Percentiles rank a stretch among this genome's conserved stretches.
Evolutionary conservation across 2,888 invertebrate species (phyloP).

Genomic region (Hirtodrosophila trivittata): DNA sequence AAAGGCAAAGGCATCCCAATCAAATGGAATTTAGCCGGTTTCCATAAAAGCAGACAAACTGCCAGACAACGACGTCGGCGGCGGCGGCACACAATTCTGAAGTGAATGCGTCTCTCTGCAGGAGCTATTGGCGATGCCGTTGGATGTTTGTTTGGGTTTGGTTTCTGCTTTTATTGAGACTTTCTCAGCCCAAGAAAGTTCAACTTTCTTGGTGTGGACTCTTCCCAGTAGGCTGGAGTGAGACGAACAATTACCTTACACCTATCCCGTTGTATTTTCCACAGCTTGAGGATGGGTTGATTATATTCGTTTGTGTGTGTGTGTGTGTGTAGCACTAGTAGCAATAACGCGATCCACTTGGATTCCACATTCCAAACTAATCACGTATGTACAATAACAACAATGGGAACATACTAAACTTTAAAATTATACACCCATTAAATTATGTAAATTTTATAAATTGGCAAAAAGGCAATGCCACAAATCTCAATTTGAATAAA

Average conservation of each 20-base stretch:
- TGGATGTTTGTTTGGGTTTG: slow-evolving; percentile 36
- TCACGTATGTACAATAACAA: slow-evolving; percentile 19
- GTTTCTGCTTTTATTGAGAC: slow-evolving; percentile 39
- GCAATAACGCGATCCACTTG: slow-evolving; percentile 25
- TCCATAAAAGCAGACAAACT: slow-evolving; percentile 75
- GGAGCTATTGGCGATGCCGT: slow-evolving; percentile 44
- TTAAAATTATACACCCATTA: slow-evolving; percentile 28
- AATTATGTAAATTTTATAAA: slow-evolving; percentile 68
- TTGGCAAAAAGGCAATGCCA: slow-evolving; percentile 46
- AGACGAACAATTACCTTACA: not conserved
- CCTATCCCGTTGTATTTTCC: not conserved
- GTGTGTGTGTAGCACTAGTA: no score
- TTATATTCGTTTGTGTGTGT: no score
- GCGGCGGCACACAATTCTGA: slow-evolving; percentile 39
- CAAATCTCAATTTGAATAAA: slow-evolving; percentile 53
- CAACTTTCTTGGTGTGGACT: slow-evolving; percentile 5
- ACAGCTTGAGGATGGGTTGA: no score
- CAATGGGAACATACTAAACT: no score
- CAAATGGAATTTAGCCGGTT: slow-evolving; percentile 78
- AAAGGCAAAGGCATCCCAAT: slow-evolving; percentile 68
- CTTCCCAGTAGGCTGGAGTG: not conserved
- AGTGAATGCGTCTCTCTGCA: slow-evolving; percentile 38
- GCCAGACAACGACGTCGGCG: slow-evolving; percentile 46
- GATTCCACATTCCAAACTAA: slow-evolving; percentile 27
- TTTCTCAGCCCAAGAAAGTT: slow-evolving; percentile 46